A percentile compares a stretch with the other conserved stretches of the same genome.
Conservation (phyloP, 2,113 vertebrate genomes). For the Dicerorhinus sumatrensis region DNA sequence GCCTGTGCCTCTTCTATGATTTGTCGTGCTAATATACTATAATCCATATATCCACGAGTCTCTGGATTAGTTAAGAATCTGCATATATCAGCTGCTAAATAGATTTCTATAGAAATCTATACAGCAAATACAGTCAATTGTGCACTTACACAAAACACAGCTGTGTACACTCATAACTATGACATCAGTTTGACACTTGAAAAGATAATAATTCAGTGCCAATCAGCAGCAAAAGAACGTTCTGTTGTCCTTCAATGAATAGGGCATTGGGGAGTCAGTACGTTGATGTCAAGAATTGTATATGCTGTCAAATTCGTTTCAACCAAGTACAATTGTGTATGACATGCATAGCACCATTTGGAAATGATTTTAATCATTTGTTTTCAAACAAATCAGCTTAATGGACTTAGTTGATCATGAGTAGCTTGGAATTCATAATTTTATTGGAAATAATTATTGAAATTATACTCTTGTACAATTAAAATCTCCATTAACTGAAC, state of each 20-base stretch:
- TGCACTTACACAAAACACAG: neutral
- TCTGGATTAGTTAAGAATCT: slow-evolving; percentile 21
- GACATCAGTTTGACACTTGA: neutral
- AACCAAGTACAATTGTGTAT: neutral
- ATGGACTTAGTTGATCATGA: slow-evolving; percentile 20
- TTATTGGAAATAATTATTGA: slow-evolving; percentile 15
- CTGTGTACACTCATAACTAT: neutral
- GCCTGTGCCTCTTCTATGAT: neutral
- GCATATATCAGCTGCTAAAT: neutral
- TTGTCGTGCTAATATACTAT: neutral
- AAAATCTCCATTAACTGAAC: slow-evolving; percentile 35
- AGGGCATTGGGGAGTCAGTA: neutral
- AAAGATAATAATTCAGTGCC: neutral
- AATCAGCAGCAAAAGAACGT: slow-evolving; percentile 1
- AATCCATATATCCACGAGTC: neutral
- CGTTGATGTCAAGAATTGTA: neutral
- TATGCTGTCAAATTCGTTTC: slow-evolving; percentile 29
- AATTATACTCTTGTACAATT: slow-evolving; percentile 32
- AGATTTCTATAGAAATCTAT: neutral
- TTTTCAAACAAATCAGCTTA: slow-evolving; percentile 60
- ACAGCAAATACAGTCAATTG: neutral
- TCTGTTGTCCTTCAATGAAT: slow-evolving; percentile 25
- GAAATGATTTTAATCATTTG: slow-evolving; percentile 57
- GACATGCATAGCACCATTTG: neutral
- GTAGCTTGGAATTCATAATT: slow-evolving; percentile 49